Percentiles rank a stretch among this genome's conserved stretches.
phyloP scores from a whole-genome alignment of 2,113 vertebrate genomes.

The Platichthys flesus region DNA sequence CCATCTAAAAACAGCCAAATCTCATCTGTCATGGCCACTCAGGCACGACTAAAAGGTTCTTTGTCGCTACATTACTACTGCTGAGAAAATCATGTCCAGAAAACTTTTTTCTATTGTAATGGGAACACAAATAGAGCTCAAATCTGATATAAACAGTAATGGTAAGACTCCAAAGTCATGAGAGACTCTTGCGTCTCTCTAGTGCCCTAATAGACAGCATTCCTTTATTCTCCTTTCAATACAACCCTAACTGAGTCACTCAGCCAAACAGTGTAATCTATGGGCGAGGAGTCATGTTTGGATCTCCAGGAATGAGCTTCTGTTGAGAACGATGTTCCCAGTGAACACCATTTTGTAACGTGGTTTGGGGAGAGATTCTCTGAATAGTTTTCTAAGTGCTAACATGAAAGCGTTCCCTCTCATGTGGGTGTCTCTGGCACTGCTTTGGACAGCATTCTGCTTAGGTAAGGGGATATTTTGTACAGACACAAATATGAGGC shows the following conservation, averaged over 20 bases:
- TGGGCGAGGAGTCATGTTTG: slow-evolving; percentile 58
- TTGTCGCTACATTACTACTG: slow-evolving; percentile 45
- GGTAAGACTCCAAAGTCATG: slow-evolving; percentile 13
- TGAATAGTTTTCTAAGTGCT: slow-evolving; percentile 61
- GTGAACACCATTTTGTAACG: slow-evolving; percentile 52
- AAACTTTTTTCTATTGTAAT: slow-evolving; percentile 51
- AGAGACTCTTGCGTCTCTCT: slow-evolving; percentile 18
- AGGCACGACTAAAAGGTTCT: slow-evolving; percentile 53
- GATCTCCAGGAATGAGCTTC: slow-evolving; percentile 69
- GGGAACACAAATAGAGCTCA: slow-evolving; percentile 42
- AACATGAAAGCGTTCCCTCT: slow-evolving; percentile 63
- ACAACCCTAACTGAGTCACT: slow-evolving; percentile 37
- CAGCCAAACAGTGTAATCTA: slow-evolving; percentile 52
- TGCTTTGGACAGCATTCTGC: slow-evolving; percentile 45
- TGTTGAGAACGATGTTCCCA: slow-evolving; percentile 53
- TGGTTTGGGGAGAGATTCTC: slow-evolving; percentile 51
- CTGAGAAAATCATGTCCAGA: slow-evolving; percentile 42
- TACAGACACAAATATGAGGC: slow-evolving; percentile 51
- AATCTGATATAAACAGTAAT: slow-evolving; percentile 47
- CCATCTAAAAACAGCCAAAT: slow-evolving; percentile 49
- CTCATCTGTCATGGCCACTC: slow-evolving; percentile 48
- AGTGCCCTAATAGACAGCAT: slow-evolving; percentile 38
- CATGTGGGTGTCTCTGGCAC: slow-evolving; percentile 53
- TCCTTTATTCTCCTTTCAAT: slow-evolving; percentile 63
- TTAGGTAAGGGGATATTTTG: slow-evolving; percentile 59